A percentile compares a stretch with the other conserved stretches of the same genome.
Evolutionary conservation across 2,888 invertebrate genomes (phyloP).

Genomic region (Choreutis nemorana): DNA sequence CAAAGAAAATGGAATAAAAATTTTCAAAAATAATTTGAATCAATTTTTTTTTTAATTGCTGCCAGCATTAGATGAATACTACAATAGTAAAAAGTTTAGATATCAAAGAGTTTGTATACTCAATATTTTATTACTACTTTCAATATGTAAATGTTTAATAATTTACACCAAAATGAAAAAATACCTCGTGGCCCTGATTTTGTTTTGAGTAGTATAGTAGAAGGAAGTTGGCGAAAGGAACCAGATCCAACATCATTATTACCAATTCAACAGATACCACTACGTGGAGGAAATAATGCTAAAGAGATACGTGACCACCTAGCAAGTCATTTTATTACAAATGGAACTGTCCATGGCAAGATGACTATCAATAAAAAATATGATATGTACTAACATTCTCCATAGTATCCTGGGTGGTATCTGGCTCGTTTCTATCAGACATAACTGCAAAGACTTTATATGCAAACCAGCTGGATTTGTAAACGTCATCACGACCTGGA

Average conservation of each 20-base stretch:
- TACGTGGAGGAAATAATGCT: slow-evolving; percentile 7
- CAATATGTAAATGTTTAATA: no score
- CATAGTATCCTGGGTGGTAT: slow-evolving; percentile 8
- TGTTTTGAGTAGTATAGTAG: no score
- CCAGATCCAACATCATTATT: slow-evolving; percentile 8
- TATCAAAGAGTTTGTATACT: no score
- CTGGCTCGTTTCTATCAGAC: slow-evolving; percentile 5
- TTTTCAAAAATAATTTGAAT: no score
- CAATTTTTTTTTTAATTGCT: no score
- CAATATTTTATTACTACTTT: no score
- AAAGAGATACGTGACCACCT: slow-evolving; percentile 8
- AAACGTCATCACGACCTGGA: slow-evolving; percentile 7
- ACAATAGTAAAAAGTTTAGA: no score
- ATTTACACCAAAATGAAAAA: no score
- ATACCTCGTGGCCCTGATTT: no score
- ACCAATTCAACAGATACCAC: slow-evolving; percentile 8
- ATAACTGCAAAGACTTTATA: slow-evolving; percentile 5
- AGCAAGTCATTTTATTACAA: slow-evolving; percentile 10
- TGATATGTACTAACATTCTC: slow-evolving; percentile 6
- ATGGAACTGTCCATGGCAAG: slow-evolving; percentile 8
- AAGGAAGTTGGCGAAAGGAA: slow-evolving; percentile 9
- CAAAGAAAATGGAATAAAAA: no score
- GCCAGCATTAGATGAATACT: no score
- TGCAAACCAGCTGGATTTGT: no score
- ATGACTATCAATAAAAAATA: slow-evolving; percentile 8